phyloP scores from a whole-genome alignment of 2,797 vertebrate genomes.

The Tapirus indicus region DNA sequence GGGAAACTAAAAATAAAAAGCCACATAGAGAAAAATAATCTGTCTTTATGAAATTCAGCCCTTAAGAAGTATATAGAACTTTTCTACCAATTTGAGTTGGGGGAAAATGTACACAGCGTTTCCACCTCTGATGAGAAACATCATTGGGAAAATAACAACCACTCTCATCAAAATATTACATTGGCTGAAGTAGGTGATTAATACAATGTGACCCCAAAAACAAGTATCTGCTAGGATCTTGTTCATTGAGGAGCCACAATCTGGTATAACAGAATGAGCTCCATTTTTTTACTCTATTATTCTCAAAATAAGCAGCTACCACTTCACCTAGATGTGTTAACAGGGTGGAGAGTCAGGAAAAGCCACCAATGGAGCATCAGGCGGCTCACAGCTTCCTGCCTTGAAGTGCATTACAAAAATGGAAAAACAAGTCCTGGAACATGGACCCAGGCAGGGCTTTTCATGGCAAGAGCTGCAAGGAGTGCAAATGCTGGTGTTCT shows the following conservation, averaged over 20 bases:
- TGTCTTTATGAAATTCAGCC: constrained; percentile 51
- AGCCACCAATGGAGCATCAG: background rate
- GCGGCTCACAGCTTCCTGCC: background rate
- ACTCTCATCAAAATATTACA: background rate
- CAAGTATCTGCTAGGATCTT: background rate
- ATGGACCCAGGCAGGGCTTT: background rate
- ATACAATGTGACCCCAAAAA: background rate
- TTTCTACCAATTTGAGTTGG: background rate
- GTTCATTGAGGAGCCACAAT: background rate
- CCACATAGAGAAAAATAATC: background rate
- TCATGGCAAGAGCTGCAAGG: background rate
- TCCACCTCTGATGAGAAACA: background rate
- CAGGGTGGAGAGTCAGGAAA: background rate
- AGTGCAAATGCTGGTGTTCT: rapidly evolving
- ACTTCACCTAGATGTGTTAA: background rate
- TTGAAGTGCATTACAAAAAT: background rate
- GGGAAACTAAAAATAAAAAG: constrained; percentile 73
- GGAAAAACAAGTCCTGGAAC: background rate
- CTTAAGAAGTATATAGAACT: background rate
- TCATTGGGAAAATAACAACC: constrained; percentile 45
- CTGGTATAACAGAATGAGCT: background rate
- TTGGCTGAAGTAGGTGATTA: background rate
- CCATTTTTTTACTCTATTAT: background rate
- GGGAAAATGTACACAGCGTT: background rate
- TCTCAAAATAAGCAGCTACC: background rate